Evolutionary conservation across 2,888 invertebrate species (phyloP), one percentile per base, ranked within the genome.

Genomic region (Drosophila recens): DNA sequence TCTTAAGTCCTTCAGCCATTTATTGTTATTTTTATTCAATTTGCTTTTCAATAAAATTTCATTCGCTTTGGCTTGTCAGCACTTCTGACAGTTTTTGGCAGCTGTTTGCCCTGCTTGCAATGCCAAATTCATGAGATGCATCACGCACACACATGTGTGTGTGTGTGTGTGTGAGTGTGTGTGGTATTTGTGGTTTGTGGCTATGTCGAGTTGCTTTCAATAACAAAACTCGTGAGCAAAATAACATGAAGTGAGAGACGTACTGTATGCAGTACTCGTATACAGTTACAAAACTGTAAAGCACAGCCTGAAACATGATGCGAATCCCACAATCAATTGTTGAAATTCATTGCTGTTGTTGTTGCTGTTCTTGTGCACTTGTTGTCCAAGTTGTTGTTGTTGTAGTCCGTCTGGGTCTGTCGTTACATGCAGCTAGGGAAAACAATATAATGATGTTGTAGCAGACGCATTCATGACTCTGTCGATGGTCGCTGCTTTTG

Each of bases 391-490:
- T 62, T 57, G 45, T 43, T 62, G 38, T 10, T 33, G 30, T 33
- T 17, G 65, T 45, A 56, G 67, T 36, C 71, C 48, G 75, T 64
- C 62, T 56, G 68, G 30, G 38, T 76, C 42, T 59, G 64, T 30
- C 63, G 69, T 54, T 72, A 78, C 87, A 86, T 83, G 83, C 63
- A 79, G 68, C 87, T 66, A 36, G 84, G 87, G 79, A 82, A 78
- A 88, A 86, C 84, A 86, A 83, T 89, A 76, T 87, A 89, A 87
- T 86, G 89, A 87, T 87, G 87, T 72, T 82, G 73, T 67, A 62
- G 48, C 57, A 67, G 58, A 61, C 53, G 46, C 75, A 73, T 69
- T 69, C 80, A 76, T 64, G 76, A 69, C 49, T 20, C 67, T 81
- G 54, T 68, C 65, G 20, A 43, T 57, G 45, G 36, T 43, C 23